Percentiles rank a stretch among this genome's conserved stretches.
Evolutionary conservation across 2,797 vertebrate species (phyloP).

Genomic region (Anniella stebbinsi): DNA sequence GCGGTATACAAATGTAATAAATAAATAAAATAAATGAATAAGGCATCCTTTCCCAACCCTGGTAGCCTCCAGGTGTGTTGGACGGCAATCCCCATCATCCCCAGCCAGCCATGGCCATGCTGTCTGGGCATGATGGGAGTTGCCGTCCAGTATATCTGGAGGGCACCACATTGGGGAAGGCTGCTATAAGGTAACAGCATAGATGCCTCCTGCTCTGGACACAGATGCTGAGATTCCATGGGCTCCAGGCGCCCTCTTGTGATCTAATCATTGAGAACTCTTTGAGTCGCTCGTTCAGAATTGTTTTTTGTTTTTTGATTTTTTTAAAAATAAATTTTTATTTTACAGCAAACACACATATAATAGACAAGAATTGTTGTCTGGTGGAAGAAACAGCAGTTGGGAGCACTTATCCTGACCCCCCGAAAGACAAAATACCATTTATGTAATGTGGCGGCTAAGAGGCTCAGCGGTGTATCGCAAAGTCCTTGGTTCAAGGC

Average conservation of each 20-base stretch:
- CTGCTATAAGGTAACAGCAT: conserved; percentile 13
- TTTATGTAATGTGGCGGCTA: too few relatives aligned
- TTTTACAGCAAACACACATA: too few relatives aligned
- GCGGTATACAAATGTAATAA: too few relatives aligned
- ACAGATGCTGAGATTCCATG: accelerated
- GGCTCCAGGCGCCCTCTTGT: conserved; percentile 73
- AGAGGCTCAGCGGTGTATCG: background rate
- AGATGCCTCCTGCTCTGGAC: background rate
- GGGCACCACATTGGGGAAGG: background rate
- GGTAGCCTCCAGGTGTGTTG: too few relatives aligned
- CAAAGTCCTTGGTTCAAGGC: background rate
- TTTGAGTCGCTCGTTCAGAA: accelerated
- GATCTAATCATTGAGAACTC: conserved; percentile 40
- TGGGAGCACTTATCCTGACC: background rate
- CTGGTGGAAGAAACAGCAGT: background rate
- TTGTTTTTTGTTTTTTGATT: too few relatives aligned
- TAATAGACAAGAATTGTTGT: background rate
- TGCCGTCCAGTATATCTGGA: background rate
- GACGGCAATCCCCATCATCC: too few relatives aligned
- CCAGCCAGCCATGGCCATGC: too few relatives aligned
- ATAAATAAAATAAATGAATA: too few relatives aligned
- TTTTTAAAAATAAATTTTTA: too few relatives aligned
- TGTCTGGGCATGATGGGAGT: background rate
- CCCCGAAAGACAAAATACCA: background rate
- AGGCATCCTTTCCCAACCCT: too few relatives aligned